Conservation (phyloP, 2,113 vertebrate genomes). For the Maylandia zebra region DNA sequence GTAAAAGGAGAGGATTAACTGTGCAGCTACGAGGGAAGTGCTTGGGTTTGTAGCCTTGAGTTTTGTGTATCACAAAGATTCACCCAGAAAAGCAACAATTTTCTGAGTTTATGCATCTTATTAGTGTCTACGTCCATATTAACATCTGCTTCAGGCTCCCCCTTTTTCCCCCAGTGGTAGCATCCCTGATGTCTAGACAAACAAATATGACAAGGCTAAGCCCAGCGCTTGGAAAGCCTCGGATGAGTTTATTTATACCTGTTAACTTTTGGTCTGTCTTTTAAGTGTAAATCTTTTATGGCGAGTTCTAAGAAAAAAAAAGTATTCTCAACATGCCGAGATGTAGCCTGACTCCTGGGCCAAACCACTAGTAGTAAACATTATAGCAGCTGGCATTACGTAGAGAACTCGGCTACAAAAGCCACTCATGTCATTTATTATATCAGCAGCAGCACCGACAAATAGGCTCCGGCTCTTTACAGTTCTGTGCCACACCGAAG, state of each 20-base stretch:
- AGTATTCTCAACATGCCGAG: constrained; percentile 6
- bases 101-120: background rate
- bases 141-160: constrained; percentile 7
- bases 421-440: constrained; percentile 42
- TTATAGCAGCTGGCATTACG: constrained; percentile 46
- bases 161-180: background rate
- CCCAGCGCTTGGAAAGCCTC: constrained; percentile 12
- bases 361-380: constrained; percentile 54
- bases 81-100: background rate
- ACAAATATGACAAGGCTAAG: constrained; percentile 47
- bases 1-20: constrained; percentile 43
- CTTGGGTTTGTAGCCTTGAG: constrained; percentile 19
- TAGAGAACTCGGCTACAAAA: constrained; percentile 18
- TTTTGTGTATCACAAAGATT: background rate
- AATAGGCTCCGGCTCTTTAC: background rate
- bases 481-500: background rate
- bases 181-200: constrained; percentile 47
- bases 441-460: constrained; percentile 21
- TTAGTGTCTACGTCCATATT: constrained; percentile 21
- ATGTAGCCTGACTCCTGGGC: constrained; percentile 21
- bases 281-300: constrained; percentile 22
- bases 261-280: constrained; percentile 23
- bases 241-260: constrained; percentile 46
- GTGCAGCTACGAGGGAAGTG: constrained; percentile 12
- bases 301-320: constrained; percentile 35